These are phyloP conservation scores for Sphaeridia pumilis DNA, from an alignment of 2,888 invertebrate genomes.

Conservation along the genomic window DNA sequence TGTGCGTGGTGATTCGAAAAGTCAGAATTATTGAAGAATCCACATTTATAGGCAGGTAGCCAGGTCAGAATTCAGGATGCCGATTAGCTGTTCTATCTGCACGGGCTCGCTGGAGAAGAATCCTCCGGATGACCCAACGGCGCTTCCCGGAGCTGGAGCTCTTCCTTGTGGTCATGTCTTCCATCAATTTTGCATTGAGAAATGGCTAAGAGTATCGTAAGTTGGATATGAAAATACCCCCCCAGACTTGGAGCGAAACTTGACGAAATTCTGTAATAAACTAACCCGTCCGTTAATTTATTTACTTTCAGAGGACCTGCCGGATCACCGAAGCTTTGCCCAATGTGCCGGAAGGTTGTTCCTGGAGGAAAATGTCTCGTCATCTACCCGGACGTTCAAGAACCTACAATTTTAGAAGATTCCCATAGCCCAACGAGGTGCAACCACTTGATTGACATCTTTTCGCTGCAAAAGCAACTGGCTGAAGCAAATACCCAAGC, in stretches of 20 bases:
- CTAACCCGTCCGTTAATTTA: too few relatives aligned
- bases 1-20: too few relatives aligned
- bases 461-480: too few relatives aligned
- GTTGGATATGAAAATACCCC: too few relatives aligned
- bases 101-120: constrained; percentile 1
- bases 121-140: background rate
- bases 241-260: too few relatives aligned
- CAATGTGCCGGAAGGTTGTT: constrained; percentile 7
- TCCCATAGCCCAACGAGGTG: too few relatives aligned
- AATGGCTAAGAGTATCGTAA: constrained; percentile 7
- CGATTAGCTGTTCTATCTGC: constrained; percentile 5
- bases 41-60: too few relatives aligned
- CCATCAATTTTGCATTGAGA: constrained; percentile 6
- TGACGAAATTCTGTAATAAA: too few relatives aligned
- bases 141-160: background rate
- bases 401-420: constrained; percentile 4
- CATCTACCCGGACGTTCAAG: constrained; percentile 2
- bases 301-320: background rate
- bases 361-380: constrained; percentile 5
- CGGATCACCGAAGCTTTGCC: constrained; percentile 6
- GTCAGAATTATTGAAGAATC: too few relatives aligned
- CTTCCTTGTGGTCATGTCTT: constrained; percentile 11
- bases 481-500: too few relatives aligned
- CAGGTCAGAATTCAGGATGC: too few relatives aligned
- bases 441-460: too few relatives aligned